Evolutionary conservation across 2,888 invertebrate species (phyloP), one percentile per base, ranked within the genome.

Genomic region (Emmelina monodactyla): DNA sequence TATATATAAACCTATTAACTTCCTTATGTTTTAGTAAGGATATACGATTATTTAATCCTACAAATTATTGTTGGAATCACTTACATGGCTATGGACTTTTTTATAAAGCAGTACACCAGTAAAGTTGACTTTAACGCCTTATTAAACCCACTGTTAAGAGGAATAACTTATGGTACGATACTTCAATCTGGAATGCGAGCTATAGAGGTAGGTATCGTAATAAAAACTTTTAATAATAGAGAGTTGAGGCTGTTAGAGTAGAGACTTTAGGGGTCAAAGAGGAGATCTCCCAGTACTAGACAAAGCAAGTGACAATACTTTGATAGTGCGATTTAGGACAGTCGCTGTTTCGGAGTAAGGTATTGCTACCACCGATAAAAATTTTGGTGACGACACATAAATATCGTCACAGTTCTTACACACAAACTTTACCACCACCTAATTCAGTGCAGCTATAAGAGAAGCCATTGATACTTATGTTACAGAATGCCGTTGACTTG

Each of bases 31-130:
- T 39, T 61, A 72, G 73, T 60, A 22, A 56, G 55, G 32, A 19
- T 72, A 34, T 43, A 58, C 28, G 60, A 64, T 35, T 69, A 64
- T 39, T 39, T 67, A 31, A 11, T 64, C 14, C 45, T 51, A 28
- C 56, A 63, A 51, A 31, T 59, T 28, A 47, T 48, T 4, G 32
- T 70, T 22, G 73, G 72, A 3, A 54, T 70, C 46, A 42, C 62
- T 2, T 73, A 70, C 39, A 58, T 72, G 62, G 67, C 55, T 33
- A 68, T 68, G 70, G 73, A 73, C 43, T 52, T 59, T 41, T 73
- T 73, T 42, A 66, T 70, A 39, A 72, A 61, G 40, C 62, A 60
- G 37, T 73, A 72, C 30, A 68, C 72, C 4, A 58, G 53, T 32
- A 61, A 52, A 44, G 37, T 62, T 22, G 62, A 67, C 37, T 58